Evolutionary conservation across 2,797 vertebrate species (phyloP), one percentile per base, ranked within the genome.

Genomic region (Amphiprion clarkii): DNA sequence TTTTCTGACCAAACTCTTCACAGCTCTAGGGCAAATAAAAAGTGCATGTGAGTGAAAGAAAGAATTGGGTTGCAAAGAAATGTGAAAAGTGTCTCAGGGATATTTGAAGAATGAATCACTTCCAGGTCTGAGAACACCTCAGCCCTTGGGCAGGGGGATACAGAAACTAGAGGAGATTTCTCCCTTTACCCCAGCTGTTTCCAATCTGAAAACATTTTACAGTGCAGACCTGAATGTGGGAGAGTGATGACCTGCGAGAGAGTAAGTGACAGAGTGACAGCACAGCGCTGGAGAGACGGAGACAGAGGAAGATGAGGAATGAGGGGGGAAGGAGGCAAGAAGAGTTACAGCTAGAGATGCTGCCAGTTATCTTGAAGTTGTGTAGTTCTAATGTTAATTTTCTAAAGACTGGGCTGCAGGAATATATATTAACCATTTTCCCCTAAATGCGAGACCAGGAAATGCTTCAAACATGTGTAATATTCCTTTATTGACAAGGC

Each of bases 211-310:
- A 81, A 81, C 79, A 87, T 88, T 88, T 89, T 84, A 73, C 88
- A 85, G 81, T 86, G 77, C 71, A 67, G 82, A 67, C 76, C 79
- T 72, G 83, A 73, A 84, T 57, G 84, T 63, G 81, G 77, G 78
- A 91, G 93, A 94, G 87, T 90, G 91, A 94, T 92, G 92, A 92
- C 90, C 88, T 87, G 86, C 54, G 68, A 84, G 83, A 89, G 73
- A 78, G 81, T 67, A 88, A 92, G 85, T 88, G 91, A 92, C 92
- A 89, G 84, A 80, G 78, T 88, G 91, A 92, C 91, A 93, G 91
- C 81, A 16, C 48, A 31, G 81, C 83, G 88, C 71, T 59, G 44
- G 74, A 86, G 48, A 89, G 87, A 89, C 19, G 44, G 71, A 83
- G 79, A 86, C 70, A 19, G 81, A 75, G 78, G 74, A 69, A 67